These are phyloP conservation scores for Bettongia penicillata DNA, from an alignment of 2,113 vertebrate genomes.

Conservation along the genomic window DNA sequence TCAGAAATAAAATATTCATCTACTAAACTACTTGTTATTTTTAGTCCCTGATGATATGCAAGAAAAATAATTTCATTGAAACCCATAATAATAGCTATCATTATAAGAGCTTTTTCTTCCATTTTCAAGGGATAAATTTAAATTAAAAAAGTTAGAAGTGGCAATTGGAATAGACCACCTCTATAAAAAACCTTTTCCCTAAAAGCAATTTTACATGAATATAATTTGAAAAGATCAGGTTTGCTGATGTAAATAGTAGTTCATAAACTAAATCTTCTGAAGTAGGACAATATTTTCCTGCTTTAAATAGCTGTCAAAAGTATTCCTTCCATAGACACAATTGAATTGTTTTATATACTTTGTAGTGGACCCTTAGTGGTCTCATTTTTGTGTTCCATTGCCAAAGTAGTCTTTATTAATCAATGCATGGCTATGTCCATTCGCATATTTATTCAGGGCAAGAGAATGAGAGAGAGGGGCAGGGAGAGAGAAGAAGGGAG, in stretches of 20 bases:
- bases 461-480: neutral
- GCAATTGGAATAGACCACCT: slow-evolving; percentile 26
- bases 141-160: slow-evolving; percentile 32
- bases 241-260: slow-evolving; percentile 19
- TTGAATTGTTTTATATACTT: slow-evolving; percentile 13
- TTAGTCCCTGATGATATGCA: slow-evolving; percentile 23
- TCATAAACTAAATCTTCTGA: slow-evolving; percentile 31
- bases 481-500: no score
- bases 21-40: neutral
- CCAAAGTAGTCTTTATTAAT: neutral
- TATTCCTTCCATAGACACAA: neutral
- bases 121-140: slow-evolving; percentile 17
- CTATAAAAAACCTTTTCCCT: slow-evolving; percentile 19
- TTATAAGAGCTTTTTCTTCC: slow-evolving; percentile 18
- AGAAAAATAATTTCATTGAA: slow-evolving; percentile 46
- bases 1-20: neutral
- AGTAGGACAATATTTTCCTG: slow-evolving; percentile 21
- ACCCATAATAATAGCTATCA: slow-evolving; percentile 8
- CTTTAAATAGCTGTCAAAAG: neutral
- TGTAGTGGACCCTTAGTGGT: neutral
- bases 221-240: slow-evolving; percentile 23
- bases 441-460: neutral
- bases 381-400: neutral
- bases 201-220: slow-evolving; percentile 36
- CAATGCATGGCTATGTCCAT: neutral